Percentiles rank a stretch among this genome's conserved stretches.
These are phyloP conservation scores for Rambutsinella grinnellia DNA, from an alignment of 2,888 invertebrate species.

Conservation along the genomic window DNA sequence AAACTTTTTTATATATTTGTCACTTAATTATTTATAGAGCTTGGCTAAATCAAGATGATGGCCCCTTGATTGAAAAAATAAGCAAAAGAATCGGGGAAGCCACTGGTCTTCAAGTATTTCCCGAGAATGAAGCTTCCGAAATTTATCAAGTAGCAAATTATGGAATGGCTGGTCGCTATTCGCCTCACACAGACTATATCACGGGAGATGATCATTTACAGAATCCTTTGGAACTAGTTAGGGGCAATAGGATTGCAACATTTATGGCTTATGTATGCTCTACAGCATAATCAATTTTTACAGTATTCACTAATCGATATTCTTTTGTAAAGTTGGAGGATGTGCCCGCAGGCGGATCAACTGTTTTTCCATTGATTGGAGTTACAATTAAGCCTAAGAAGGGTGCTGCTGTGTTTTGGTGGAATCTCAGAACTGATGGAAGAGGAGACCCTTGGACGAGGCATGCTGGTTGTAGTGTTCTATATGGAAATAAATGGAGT, in stretches of 20 bases:
- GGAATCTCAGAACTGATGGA: conserved; percentile 66
- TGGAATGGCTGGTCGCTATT: conserved; percentile 67
- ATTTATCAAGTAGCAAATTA: conserved; percentile 67
- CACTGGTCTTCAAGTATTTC: conserved; percentile 61
- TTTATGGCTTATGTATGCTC: conserved; percentile 66
- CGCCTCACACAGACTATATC: conserved; percentile 67
- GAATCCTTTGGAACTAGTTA: conserved; percentile 60
- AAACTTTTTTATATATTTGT: too few relatives aligned
- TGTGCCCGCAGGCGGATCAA: conserved; percentile 67
- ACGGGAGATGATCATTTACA: conserved; percentile 61
- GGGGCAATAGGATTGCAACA: conserved; percentile 67
- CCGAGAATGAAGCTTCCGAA: conserved; percentile 66
- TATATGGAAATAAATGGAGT: conserved; percentile 67
- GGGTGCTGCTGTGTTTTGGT: conserved; percentile 67
- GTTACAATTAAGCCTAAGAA: conserved; percentile 66
- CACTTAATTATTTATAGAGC: conserved; percentile 61
- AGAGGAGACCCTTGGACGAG: conserved; percentile 66
- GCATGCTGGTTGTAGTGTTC: conserved; percentile 67
- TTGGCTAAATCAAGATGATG: conserved; percentile 66
- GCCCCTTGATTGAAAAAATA: conserved; percentile 58
- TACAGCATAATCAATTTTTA: not conserved
- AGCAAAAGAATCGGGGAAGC: conserved; percentile 61
- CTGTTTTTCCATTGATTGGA: conserved; percentile 67
- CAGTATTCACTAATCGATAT: conserved; percentile 2
- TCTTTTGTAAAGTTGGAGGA: conserved; percentile 64